Conservation (phyloP, 2,888 invertebrate species). For the Parapristionchus giblindavisi region DNA sequence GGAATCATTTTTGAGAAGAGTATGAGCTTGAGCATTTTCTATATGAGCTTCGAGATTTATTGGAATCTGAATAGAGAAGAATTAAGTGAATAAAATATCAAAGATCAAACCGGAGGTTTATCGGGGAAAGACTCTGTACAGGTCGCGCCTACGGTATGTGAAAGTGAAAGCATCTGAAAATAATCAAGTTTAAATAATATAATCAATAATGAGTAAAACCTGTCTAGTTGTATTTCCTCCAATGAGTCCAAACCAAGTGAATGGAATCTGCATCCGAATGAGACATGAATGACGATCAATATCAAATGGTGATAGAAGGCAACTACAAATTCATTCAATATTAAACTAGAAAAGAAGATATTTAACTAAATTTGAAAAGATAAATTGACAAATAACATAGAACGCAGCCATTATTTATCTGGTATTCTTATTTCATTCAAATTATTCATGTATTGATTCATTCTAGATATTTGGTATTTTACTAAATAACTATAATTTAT, state of each 20-base stretch:
- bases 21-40: conserved; percentile 44
- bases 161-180: conserved; percentile 47
- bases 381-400: too few species aligned
- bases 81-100: not conserved
- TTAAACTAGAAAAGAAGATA: too few species aligned
- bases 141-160: conserved; percentile 51
- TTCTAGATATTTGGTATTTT: too few species aligned
- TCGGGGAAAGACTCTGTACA: conserved; percentile 55
- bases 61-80: conserved; percentile 19
- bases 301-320: conserved; percentile 49
- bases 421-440: too few species aligned
- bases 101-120: conserved; percentile 44
- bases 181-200: too few species aligned
- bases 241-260: conserved; percentile 59
- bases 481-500: too few species aligned
- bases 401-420: too few species aligned
- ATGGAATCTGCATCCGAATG: conserved; percentile 60
- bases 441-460: too few species aligned
- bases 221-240: conserved; percentile 41
- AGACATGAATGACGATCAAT: conserved; percentile 54
- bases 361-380: too few species aligned
- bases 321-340: conserved; percentile 31
- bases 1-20: conserved; percentile 38
- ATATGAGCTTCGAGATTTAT: conserved; percentile 38
- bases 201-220: too few species aligned